Conservation (phyloP, 2,113 vertebrate species). For the Gadus macrocephalus region DNA sequence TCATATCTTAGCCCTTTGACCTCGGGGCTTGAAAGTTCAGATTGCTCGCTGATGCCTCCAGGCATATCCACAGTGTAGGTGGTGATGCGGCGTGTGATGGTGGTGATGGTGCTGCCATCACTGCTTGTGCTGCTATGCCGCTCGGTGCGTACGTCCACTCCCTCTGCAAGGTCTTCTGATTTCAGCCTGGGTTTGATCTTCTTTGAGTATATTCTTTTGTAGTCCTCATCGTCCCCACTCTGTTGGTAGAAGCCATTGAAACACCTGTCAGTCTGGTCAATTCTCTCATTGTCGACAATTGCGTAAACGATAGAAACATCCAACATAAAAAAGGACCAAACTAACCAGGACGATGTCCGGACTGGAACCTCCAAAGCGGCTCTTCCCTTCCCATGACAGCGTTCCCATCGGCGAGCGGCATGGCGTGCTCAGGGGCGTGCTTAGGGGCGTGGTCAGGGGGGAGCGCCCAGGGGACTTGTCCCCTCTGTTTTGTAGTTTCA, state of each 20-base stretch:
- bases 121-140: slow-evolving; percentile 87
- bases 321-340: background rate
- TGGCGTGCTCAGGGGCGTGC: slow-evolving; percentile 71
- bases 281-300: background rate
- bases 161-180: slow-evolving; percentile 82
- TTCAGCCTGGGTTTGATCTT: slow-evolving; percentile 92
- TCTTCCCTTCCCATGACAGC: slow-evolving; percentile 69
- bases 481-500: slow-evolving; percentile 87
- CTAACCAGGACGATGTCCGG: slow-evolving; percentile 88
- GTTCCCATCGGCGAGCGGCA: slow-evolving; percentile 76
- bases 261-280: background rate
- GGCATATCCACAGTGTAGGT: slow-evolving; percentile 92
- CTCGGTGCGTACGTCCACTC: slow-evolving; percentile 75
- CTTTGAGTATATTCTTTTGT: slow-evolving; percentile 86
- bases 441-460: slow-evolving; percentile 65
- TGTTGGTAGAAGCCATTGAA: slow-evolving; percentile 49
- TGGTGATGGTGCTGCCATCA: slow-evolving; percentile 81
- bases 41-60: slow-evolving; percentile 68
- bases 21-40: slow-evolving; percentile 75
- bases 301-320: too few relatives aligned
- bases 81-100: slow-evolving; percentile 85
- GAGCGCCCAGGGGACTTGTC: slow-evolving; percentile 80
- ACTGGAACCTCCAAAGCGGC: slow-evolving; percentile 65
- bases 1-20: slow-evolving; percentile 71
- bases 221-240: slow-evolving; percentile 93